These are phyloP conservation scores for Otolemur crassicaudatus DNA, from an alignment of 2,797 vertebrate species.

Conservation along the genomic window DNA sequence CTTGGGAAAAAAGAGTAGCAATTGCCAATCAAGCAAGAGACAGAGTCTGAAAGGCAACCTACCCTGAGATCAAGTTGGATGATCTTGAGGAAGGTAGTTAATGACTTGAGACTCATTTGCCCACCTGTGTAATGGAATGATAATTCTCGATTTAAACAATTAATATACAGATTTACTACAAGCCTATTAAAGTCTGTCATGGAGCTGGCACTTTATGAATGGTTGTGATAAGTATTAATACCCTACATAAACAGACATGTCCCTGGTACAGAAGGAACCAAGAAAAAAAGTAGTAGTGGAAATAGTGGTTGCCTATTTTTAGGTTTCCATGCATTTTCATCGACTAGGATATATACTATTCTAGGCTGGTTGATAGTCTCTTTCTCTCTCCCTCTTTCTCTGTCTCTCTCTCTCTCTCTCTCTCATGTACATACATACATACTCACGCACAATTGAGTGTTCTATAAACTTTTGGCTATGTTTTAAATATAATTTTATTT, in stretches of 20 bases:
- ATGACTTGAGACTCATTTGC: background rate
- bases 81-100: background rate
- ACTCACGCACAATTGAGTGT: background rate
- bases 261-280: too few relatives aligned
- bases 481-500: slow-evolving; percentile 67
- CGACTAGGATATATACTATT: background rate
- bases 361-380: background rate
- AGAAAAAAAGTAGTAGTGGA: background rate
- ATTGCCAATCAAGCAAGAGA: background rate
- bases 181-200: too few relatives aligned
- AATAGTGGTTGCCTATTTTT: background rate
- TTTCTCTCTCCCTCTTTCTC: background rate
- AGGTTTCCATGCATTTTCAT: background rate
- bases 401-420: too few relatives aligned
- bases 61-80: background rate
- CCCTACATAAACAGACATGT: background rate
- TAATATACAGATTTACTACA: background rate
- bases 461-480: slow-evolving; percentile 4
- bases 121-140: background rate
- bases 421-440: background rate
- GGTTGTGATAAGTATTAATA: background rate
- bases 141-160: background rate
- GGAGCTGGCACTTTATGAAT: background rate
- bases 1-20: background rate
- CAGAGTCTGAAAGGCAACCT: background rate